These are phyloP conservation scores for Phymanthus crucifer DNA, from an alignment of 92 coral and sea anemone species.

Conservation along the genomic window DNA sequence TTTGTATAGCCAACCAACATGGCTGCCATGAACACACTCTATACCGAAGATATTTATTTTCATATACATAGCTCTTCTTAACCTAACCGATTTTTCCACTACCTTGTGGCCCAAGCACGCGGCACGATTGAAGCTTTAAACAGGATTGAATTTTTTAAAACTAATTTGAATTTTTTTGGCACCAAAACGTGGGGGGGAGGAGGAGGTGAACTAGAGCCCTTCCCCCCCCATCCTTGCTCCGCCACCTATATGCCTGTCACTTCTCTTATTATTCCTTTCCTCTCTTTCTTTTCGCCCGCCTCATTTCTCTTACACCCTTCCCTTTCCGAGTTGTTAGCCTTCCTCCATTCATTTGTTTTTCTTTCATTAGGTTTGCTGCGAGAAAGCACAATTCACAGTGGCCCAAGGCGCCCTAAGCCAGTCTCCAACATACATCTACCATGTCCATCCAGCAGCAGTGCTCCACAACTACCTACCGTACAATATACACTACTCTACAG, in stretches of 20 bases:
- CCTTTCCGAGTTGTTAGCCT: neutral
- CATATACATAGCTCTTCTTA: neutral
- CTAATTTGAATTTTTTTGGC: no score
- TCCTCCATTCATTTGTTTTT: neutral
- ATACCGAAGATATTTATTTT: no score
- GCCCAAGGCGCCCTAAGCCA: slow-evolving; percentile 61
- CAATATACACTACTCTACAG: slow-evolving; percentile 55
- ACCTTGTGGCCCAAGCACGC: no score
- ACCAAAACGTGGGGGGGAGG: no score
- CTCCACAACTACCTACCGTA: slow-evolving; percentile 91
- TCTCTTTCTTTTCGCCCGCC: neutral
- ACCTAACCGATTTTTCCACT: no score
- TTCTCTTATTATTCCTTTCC: neutral
- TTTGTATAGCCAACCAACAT: no score
- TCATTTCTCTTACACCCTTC: neutral
- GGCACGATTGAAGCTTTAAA: no score
- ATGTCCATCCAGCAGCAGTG: slow-evolving; percentile 82
- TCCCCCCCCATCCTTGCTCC: no score
- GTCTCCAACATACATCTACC: slow-evolving; percentile 73
- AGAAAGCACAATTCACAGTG: slow-evolving; percentile 68
- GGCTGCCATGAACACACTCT: no score
- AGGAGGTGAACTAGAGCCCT: no score
- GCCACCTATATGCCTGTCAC: no score
- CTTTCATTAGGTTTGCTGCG: slow-evolving; percentile 67
- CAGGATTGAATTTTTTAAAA: no score